Conservation (phyloP, 2,113 vertebrate genomes). For the Dicaeum eximium region DNA sequence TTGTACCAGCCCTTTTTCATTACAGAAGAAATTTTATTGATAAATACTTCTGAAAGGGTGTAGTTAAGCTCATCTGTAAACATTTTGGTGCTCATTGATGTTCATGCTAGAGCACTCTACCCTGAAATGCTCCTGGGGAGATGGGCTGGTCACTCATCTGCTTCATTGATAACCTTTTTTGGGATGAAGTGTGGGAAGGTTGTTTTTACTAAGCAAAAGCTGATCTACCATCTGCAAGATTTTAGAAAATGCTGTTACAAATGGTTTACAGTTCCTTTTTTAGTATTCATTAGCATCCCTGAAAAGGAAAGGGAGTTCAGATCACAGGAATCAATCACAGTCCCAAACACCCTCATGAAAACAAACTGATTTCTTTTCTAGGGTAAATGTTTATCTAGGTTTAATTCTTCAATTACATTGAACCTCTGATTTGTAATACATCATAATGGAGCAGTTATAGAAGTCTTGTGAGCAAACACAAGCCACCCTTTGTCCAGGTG, state of each 20-base stretch:
- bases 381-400: not conserved
- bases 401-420: not conserved
- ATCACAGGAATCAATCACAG: rapidly evolving
- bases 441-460: not conserved
- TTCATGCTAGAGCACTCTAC: not conserved
- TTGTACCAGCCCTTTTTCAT: not conserved
- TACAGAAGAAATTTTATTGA: not conserved
- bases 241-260: not conserved
- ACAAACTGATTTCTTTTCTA: not conserved
- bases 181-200: not conserved
- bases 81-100: not conserved
- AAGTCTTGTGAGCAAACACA: not conserved
- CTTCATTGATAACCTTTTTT: not conserved
- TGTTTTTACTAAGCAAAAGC: not conserved
- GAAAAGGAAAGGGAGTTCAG: not conserved
- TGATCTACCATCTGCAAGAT: not conserved
- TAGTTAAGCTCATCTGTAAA: not conserved
- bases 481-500: not conserved
- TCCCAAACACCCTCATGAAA: not conserved
- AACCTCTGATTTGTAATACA: not conserved
- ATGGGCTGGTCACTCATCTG: not conserved
- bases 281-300: not conserved
- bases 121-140: not conserved
- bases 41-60: not conserved
- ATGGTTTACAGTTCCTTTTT: not conserved